phyloP scores from a whole-genome alignment of 2,888 invertebrate species.

The Agrypnus murinus region DNA sequence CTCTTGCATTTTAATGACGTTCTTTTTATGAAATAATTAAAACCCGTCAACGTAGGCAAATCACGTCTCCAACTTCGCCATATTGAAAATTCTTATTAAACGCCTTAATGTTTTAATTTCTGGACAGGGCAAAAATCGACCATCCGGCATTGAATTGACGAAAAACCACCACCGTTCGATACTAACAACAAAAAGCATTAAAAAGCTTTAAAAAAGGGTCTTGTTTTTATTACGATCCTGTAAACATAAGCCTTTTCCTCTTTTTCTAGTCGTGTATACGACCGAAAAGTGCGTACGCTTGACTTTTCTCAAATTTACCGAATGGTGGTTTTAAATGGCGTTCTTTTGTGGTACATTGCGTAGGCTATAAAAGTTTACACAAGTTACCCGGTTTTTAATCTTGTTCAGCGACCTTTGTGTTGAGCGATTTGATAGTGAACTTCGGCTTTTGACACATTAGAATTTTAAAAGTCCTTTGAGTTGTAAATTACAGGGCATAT shows the following conservation, averaged over 20 bases:
- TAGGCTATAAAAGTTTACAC: conserved; percentile 35
- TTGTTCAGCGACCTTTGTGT: conserved; percentile 41
- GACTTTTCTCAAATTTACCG: conserved; percentile 29
- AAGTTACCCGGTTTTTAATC: conserved; percentile 38
- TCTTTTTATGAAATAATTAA: conserved; percentile 37
- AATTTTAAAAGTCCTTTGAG: conserved; percentile 51
- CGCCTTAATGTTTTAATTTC: not conserved
- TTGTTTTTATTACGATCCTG: conserved; percentile 17
- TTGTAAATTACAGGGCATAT: conserved; percentile 49
- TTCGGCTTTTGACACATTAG: conserved; percentile 43
- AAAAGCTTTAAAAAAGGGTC: not conserved
- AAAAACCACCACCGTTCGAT: not conserved
- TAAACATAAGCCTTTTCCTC: not conserved
- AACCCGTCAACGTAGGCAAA: not conserved
- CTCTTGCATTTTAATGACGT: conserved; percentile 42
- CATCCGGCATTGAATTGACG: too few relatives aligned
- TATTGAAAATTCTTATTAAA: not conserved
- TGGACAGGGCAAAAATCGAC: too few relatives aligned
- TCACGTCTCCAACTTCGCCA: not conserved
- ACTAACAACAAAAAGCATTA: not conserved
- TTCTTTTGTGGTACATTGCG: conserved; percentile 29
- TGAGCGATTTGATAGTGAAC: conserved; percentile 26
- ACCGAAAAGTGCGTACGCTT: conserved; percentile 14
- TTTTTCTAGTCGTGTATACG: not conserved
- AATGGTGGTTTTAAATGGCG: conserved; percentile 18